Conservation (phyloP, 2,113 vertebrate genomes). For the Gavialis gangeticus region DNA sequence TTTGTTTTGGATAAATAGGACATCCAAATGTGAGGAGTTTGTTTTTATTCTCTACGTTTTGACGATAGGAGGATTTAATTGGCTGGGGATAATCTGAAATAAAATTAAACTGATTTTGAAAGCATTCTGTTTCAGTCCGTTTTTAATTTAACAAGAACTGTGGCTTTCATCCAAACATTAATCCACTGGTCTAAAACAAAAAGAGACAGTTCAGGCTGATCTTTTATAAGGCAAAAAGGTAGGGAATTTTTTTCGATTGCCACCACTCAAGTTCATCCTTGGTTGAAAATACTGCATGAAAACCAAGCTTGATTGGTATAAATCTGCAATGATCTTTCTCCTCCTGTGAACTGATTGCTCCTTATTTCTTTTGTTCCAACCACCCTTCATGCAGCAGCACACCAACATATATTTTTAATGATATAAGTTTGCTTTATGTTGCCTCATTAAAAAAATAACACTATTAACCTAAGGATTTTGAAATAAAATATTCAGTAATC, state of each 20-base stretch:
- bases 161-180: not conserved
- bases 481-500: too few relatives aligned
- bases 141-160: not conserved
- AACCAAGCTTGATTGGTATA: rapidly evolving
- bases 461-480: too few relatives aligned
- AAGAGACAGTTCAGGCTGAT: not conserved
- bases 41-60: not conserved
- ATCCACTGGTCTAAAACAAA: not conserved
- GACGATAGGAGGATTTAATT: not conserved
- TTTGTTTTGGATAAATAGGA: not conserved
- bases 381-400: rapidly evolving
- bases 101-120: not conserved
- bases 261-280: rapidly evolving
- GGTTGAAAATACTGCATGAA: not conserved
- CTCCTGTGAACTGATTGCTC: not conserved
- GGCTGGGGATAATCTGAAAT: not conserved
- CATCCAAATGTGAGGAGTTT: not conserved
- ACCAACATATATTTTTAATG: rapidly evolving
- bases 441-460: rapidly evolving
- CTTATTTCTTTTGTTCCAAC: not conserved
- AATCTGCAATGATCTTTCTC: not conserved
- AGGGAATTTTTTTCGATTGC: not conserved
- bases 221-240: not conserved
- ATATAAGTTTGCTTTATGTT: not conserved
- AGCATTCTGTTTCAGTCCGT: not conserved